Base-by-base conservation (phyloP, 2,797 vertebrate species). In the Melanotaenia boesemani region DNA sequence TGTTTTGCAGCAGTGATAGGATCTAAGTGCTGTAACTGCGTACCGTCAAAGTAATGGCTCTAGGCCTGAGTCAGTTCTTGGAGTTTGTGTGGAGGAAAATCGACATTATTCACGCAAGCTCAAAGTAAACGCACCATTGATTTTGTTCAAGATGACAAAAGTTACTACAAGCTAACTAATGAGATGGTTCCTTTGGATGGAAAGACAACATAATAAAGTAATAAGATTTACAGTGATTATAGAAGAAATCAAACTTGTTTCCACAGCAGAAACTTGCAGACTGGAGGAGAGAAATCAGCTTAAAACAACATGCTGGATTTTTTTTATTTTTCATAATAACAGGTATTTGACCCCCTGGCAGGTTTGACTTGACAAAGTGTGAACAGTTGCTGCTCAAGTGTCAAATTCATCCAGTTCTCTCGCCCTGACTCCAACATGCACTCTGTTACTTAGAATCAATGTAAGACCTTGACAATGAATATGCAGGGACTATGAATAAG, bases 401-500 rank as follows among this genome's bases (percentile, higher is more conserved):
- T 68, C 56, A 37, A 4, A 72, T 61, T 65, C 41, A 20, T 56
- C 56, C 34, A n/a, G 2, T 68, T 57, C 74, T 36, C 69, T 67
- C 54, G 34, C 39, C 60, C 74, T 44, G 61, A 74, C 68, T 84
- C 30, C 37, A 44, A 30, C 69, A 30, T n/a, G 26, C 50, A 68
- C 60, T 52, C 63, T 20, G 70, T 70, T 70, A 12, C 65, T 70
- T 50, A 60, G 73, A 76, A 70, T 80, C 70, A 72, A 76, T 75
- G 62, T 68, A 67, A 87, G 85, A 88, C 81, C 80, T 81, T 80
- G 71, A 82, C 68, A 63, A 80, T 87, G 82, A 90, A 88, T 91
- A 91, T 90, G 84, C 79, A 88, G 83, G 22, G 59, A 26, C 73
- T 77, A 6, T 84, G 84, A 89, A 88, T 63, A 83, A 84, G 86